Evolutionary conservation across 2,113 vertebrate species (phyloP).

Genomic region (Synodontis membranacea): DNA sequence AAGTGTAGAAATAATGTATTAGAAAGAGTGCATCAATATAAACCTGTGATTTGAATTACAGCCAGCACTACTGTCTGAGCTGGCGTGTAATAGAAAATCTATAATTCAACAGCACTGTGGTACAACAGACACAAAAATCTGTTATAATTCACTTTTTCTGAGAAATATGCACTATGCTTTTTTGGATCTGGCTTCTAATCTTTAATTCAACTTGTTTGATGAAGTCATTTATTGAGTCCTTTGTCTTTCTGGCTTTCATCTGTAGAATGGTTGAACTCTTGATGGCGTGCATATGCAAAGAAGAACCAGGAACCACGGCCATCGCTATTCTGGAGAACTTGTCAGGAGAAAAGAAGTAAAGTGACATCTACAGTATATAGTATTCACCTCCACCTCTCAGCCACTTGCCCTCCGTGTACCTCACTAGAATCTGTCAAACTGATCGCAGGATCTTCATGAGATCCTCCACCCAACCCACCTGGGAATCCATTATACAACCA

Average conservation of each 20-base stretch:
- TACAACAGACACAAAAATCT: not conserved
- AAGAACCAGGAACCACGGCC: constrained; percentile 64
- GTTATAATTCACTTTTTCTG: not conserved
- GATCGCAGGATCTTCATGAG: not conserved
- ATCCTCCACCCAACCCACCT: constrained; percentile 20
- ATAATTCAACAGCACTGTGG: not conserved
- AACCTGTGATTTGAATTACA: not conserved
- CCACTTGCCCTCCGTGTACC: not conserved
- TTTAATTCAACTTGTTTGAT: constrained; percentile 33
- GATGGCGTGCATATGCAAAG: constrained; percentile 67
- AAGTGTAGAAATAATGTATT: not conserved
- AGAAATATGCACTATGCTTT: not conserved
- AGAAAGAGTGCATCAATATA: not conserved
- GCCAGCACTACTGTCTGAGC: not conserved
- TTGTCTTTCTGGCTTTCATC: constrained; percentile 23
- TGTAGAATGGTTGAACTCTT: constrained; percentile 81
- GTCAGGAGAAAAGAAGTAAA: constrained; percentile 78
- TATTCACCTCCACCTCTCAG: not conserved
- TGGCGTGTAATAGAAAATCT: not conserved
- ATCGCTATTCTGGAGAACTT: constrained; percentile 76
- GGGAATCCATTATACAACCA: constrained; percentile 26
- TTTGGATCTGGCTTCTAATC: constrained; percentile 6
- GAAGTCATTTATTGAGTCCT: not conserved
- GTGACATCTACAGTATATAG: constrained; percentile 32
- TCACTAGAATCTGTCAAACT: constrained; percentile 11